These are phyloP conservation scores for Drosophila littoralis DNA, from an alignment of 1,140 invertebrate species.

Conservation along the genomic window DNA sequence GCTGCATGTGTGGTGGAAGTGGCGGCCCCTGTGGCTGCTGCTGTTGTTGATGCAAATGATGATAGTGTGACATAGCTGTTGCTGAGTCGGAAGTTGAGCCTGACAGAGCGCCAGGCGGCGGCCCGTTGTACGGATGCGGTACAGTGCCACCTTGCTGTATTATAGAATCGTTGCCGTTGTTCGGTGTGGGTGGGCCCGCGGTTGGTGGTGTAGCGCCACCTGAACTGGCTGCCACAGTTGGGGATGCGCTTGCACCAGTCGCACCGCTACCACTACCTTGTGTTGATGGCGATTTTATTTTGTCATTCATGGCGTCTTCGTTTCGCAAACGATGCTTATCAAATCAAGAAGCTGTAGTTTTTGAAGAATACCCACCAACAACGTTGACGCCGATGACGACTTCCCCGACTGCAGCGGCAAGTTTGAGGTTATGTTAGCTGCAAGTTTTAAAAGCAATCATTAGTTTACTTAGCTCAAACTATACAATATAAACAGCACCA, in stretches of 20 bases:
- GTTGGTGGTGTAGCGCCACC: conserved; percentile 66
- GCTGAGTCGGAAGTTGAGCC: conserved; percentile 68
- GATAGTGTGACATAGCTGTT: conserved; percentile 72
- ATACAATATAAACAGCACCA: conserved; percentile 12
- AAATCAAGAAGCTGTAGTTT: conserved; percentile 44
- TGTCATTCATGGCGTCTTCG: conserved; percentile 76
- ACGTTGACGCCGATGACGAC: conserved; percentile 73
- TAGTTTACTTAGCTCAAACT: conserved; percentile 44
- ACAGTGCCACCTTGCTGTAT: conserved; percentile 60
- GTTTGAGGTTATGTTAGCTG: conserved; percentile 83
- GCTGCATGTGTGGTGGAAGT: conserved; percentile 68
- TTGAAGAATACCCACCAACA: conserved; percentile 64
- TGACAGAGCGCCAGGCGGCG: conserved; percentile 57
- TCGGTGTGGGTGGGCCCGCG: conserved; percentile 73
- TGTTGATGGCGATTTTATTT: conserved; percentile 82
- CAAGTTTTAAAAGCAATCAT: conserved; percentile 71
- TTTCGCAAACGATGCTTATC: conserved; percentile 32
- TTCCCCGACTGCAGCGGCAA: conserved; percentile 75
- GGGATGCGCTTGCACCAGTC: conserved; percentile 47
- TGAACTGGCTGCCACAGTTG: conserved; percentile 31
- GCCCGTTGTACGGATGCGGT: conserved; percentile 72
- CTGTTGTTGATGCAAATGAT: conserved; percentile 71
- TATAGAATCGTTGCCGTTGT: conserved; percentile 69
- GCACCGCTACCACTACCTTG: conserved; percentile 51
- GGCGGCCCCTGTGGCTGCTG: conserved; percentile 61